phyloP scores from a whole-genome alignment of 2,888 invertebrate species.

The Dione vanillae region DNA sequence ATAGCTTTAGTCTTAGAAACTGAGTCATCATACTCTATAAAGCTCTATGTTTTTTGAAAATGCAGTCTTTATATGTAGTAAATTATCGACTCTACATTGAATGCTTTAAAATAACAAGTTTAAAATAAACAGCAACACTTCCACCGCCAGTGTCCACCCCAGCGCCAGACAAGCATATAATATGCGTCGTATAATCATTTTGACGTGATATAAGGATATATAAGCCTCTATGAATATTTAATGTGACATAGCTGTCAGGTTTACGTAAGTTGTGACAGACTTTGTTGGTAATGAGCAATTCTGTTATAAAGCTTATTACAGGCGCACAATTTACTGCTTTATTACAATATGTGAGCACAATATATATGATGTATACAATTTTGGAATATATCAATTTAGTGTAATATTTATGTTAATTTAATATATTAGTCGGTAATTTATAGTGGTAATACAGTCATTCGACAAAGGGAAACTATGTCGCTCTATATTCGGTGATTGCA shows the following conservation, averaged over 20 bases:
- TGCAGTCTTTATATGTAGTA: too few relatives aligned
- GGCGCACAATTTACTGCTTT: constrained; percentile 15
- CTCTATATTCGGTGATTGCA: not conserved
- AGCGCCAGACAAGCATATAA: not conserved
- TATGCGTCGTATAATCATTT: constrained; percentile 4
- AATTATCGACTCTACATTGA: too few relatives aligned
- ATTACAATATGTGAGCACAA: constrained; percentile 2
- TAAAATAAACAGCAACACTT: not conserved
- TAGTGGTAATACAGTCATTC: too few relatives aligned
- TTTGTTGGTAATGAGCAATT: constrained; percentile 30
- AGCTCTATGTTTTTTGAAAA: too few relatives aligned
- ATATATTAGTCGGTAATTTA: too few relatives aligned
- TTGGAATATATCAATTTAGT: not conserved
- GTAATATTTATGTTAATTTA: not conserved
- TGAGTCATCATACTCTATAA: too few relatives aligned
- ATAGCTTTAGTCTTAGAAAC: too few relatives aligned
- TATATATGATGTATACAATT: not conserved
- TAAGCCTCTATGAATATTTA: constrained; percentile 16
- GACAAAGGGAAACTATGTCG: not conserved
- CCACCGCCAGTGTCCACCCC: not conserved
- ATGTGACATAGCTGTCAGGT: constrained; percentile 14
- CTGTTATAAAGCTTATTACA: constrained; percentile 26
- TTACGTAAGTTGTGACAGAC: constrained; percentile 13
- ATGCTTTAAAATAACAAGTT: not conserved
- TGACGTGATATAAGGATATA: constrained; percentile 13